These are phyloP conservation scores for Sphaeridia pumilis DNA, from an alignment of 2,888 invertebrate species.

Conservation along the genomic window DNA sequence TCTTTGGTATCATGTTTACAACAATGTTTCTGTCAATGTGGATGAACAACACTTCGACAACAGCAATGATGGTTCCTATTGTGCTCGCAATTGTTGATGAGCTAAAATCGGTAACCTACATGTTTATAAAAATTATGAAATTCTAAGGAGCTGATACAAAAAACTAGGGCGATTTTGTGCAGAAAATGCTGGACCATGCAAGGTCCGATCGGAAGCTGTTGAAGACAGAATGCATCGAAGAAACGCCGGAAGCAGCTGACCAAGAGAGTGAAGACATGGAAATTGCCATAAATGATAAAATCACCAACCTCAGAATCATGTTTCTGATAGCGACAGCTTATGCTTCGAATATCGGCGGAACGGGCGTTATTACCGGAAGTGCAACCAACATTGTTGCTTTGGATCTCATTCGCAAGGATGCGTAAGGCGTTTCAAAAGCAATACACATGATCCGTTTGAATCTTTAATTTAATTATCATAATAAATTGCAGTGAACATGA, in stretches of 20 bases:
- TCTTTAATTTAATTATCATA: background rate
- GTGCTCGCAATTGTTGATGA: slow-evolving; percentile 31
- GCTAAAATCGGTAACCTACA: slow-evolving; percentile 12
- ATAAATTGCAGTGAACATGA: slow-evolving; percentile 23
- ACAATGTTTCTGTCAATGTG: slow-evolving; percentile 94
- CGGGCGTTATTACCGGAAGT: slow-evolving; percentile 30
- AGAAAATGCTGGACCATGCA: background rate
- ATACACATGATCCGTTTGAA: background rate
- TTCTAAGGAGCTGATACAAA: too few species aligned
- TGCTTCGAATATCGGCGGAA: slow-evolving; percentile 32
- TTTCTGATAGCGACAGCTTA: slow-evolving; percentile 33
- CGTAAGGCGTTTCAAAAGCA: slow-evolving; percentile 19
- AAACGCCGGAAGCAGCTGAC: background rate
- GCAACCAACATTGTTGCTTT: slow-evolving; percentile 29
- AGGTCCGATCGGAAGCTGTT: background rate
- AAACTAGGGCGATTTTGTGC: too few species aligned
- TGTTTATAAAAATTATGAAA: background rate
- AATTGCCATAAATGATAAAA: slow-evolving; percentile 15
- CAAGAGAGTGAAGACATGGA: background rate
- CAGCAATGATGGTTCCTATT: slow-evolving; percentile 33
- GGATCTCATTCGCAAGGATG: slow-evolving; percentile 31
- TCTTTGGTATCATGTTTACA: slow-evolving; percentile 67
- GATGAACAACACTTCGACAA: slow-evolving; percentile 63
- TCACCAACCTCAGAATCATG: slow-evolving; percentile 28
- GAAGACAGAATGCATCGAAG: background rate